Conservation (phyloP, 2,888 invertebrate species). For the Plusia festucae region DNA sequence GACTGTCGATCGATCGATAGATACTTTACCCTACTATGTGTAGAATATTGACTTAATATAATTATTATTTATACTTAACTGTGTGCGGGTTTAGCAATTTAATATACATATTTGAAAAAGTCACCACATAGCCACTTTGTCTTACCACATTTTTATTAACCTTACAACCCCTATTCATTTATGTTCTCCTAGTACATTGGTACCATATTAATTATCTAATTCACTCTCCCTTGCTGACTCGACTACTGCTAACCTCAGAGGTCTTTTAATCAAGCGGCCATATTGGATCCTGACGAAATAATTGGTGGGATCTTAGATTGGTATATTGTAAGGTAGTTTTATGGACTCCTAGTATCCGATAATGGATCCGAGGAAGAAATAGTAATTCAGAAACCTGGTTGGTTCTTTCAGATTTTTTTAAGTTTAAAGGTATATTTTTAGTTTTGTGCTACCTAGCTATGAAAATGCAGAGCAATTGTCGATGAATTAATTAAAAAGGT, state of each 20-base stretch:
- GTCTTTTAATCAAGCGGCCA: constrained; percentile 18
- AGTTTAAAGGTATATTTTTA: too few relatives aligned
- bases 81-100: too few relatives aligned
- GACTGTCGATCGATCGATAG: too few relatives aligned
- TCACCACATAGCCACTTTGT: background rate
- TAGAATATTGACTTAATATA: too few relatives aligned
- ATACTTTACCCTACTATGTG: too few relatives aligned
- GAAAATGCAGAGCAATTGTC: too few relatives aligned
- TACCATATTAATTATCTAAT: background rate
- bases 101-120: background rate
- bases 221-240: constrained; percentile 3
- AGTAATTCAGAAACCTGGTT: background rate
- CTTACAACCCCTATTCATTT: background rate
- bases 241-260: constrained; percentile 13
- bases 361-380: background rate
- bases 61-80: too few relatives aligned
- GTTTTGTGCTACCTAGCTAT: too few relatives aligned
- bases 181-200: background rate
- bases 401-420: too few relatives aligned
- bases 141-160: background rate
- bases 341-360: background rate
- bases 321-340: background rate
- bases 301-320: background rate
- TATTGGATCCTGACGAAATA: background rate
- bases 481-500: too few relatives aligned